These are phyloP conservation scores for Myotis vivesi DNA, from an alignment of 2,797 vertebrate genomes.

Conservation along the genomic window DNA sequence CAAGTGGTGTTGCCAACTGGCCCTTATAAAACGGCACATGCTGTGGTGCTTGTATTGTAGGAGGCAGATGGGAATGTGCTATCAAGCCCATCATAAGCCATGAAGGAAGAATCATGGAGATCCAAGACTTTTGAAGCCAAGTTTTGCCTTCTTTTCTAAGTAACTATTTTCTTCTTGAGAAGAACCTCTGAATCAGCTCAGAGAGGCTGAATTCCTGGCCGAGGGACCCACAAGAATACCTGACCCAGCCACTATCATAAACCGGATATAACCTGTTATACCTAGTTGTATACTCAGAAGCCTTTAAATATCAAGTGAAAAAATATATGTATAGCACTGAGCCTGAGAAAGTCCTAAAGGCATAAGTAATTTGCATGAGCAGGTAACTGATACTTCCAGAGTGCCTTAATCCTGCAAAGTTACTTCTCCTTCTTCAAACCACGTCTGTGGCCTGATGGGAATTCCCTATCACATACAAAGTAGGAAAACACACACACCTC, in stretches of 20 bases:
- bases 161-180: background rate
- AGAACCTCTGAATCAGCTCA: background rate
- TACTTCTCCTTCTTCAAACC: slow-evolving; percentile 39
- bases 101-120: background rate
- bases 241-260: background rate
- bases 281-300: background rate
- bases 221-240: background rate
- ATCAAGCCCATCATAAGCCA: background rate
- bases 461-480: slow-evolving; percentile 44
- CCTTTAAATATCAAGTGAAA: slow-evolving; percentile 46
- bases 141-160: background rate
- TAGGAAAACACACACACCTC: background rate
- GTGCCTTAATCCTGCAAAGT: slow-evolving; percentile 29
- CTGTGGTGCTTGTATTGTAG: background rate
- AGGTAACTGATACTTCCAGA: slow-evolving; percentile 14
- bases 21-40: background rate
- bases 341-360: slow-evolving; percentile 5
- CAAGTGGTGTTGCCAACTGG: background rate
- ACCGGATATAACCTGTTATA: background rate
- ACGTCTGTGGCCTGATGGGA: slow-evolving; percentile 29
- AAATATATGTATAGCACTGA: background rate
- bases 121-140: background rate
- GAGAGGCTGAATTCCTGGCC: background rate
- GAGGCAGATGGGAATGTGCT: background rate
- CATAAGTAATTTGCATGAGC: slow-evolving; percentile 24